A percentile compares a stretch with the other conserved stretches of the same genome.
phyloP scores from a whole-genome alignment of 2,797 vertebrate species.

The Eulemur coronatus region DNA sequence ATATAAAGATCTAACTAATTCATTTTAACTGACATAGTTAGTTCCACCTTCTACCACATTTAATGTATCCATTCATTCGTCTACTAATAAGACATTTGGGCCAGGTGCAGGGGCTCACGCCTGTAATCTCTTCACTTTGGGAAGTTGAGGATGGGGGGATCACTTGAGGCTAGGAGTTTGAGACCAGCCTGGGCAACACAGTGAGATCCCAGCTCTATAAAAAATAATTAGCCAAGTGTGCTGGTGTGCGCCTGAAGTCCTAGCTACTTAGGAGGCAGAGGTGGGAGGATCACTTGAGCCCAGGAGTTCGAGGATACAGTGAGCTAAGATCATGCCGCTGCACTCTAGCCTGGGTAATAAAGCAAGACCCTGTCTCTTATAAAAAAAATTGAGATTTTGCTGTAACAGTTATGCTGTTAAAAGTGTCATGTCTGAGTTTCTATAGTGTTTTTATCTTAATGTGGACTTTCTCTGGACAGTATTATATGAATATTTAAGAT shows the following conservation, averaged over 20 bases:
- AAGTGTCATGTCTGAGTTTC: not conserved
- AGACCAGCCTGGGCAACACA: not conserved
- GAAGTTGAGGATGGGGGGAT: not conserved
- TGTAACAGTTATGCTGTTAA: not conserved
- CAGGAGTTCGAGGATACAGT: not conserved
- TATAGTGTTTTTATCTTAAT: not conserved
- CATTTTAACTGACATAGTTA: not conserved
- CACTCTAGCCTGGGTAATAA: not conserved
- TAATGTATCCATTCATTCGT: not conserved
- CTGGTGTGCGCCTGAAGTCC: not conserved
- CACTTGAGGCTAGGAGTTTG: not conserved
- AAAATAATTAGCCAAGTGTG: not conserved
- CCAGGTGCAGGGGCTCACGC: not conserved
- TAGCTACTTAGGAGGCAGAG: not conserved
- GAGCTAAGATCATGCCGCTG: not conserved
- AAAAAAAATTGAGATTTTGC: not conserved
- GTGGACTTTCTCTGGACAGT: not conserved
- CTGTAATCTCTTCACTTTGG: not conserved
- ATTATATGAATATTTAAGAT: not conserved
- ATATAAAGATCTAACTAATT: not conserved
- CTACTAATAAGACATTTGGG: not conserved
- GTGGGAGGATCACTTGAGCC: not conserved
- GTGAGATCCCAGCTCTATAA: not conserved
- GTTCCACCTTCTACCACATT: not conserved
- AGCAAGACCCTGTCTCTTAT: not conserved